Percentiles rank a stretch among this genome's conserved stretches.
These are phyloP conservation scores for Trachurus trachurus DNA, from an alignment of 2,797 vertebrate genomes.

Conservation along the genomic window DNA sequence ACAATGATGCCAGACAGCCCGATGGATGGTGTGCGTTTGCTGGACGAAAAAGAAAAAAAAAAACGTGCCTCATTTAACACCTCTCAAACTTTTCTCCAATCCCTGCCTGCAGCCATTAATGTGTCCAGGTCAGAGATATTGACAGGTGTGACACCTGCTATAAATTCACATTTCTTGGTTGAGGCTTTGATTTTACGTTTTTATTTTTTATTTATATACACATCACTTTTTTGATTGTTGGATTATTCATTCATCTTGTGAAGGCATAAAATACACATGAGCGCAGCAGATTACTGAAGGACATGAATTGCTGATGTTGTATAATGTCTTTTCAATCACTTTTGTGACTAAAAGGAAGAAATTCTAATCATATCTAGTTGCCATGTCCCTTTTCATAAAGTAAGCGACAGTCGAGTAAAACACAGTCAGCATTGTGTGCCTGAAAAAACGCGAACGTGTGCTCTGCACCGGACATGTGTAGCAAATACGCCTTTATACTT, in stretches of 20 bases:
- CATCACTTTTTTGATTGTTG: slow-evolving; percentile 20
- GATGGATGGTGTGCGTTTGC: slow-evolving; percentile 80
- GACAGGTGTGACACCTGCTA: slow-evolving; percentile 65
- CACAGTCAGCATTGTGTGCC: not conserved
- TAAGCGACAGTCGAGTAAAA: not conserved
- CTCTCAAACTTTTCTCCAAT: slow-evolving; percentile 64
- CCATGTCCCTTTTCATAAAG: not conserved
- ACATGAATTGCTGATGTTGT: slow-evolving; percentile 14
- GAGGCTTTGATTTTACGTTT: slow-evolving; percentile 34
- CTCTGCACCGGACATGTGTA: slow-evolving; percentile 23
- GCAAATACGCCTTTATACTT: slow-evolving; percentile 33
- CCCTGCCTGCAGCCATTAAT: slow-evolving; percentile 42
- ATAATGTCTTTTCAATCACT: not conserved
- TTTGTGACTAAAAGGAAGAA: slow-evolving; percentile 1
- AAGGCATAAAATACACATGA: slow-evolving; percentile 26
- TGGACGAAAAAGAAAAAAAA: slow-evolving; percentile 83
- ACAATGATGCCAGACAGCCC: slow-evolving; percentile 74
- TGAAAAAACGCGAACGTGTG: slow-evolving; percentile 15
- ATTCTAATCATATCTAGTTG: slow-evolving; percentile 9
- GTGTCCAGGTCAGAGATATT: slow-evolving; percentile 32
- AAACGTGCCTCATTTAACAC: slow-evolving; percentile 77
- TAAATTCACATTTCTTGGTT: slow-evolving; percentile 67
- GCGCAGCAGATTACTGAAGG: not conserved
- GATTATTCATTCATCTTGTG: slow-evolving; percentile 5
- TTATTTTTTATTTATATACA: too few relatives aligned